Conservation (phyloP, 2,113 vertebrate genomes). For the Rhynchomys soricoides region DNA sequence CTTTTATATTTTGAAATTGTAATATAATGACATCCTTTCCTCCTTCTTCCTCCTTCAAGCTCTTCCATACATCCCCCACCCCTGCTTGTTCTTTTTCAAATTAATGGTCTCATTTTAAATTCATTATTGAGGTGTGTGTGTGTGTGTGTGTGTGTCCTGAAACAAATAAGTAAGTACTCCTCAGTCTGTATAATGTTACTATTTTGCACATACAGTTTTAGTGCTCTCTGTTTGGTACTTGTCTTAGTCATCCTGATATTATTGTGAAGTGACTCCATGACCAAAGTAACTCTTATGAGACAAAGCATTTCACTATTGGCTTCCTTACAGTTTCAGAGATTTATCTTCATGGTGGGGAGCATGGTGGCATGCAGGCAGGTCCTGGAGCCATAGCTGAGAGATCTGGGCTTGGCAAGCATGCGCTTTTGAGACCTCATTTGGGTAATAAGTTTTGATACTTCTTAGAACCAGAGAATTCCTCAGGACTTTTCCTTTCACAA, state of each 20-base stretch:
- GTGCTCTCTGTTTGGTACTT: not conserved
- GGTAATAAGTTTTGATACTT: not conserved
- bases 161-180: not conserved
- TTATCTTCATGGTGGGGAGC: not conserved
- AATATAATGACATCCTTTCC: not conserved
- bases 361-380: too few species aligned
- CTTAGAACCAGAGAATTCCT: not conserved
- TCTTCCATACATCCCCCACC: not conserved
- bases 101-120: not conserved
- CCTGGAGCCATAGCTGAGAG: not conserved
- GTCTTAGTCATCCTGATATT: not conserved
- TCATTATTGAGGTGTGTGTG: not conserved
- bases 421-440: not conserved
- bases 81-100: not conserved
- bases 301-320: too few species aligned
- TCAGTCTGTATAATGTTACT: not conserved
- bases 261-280: not conserved
- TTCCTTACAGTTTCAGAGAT: not conserved
- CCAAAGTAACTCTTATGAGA: not conserved
- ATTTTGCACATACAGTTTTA: not conserved
- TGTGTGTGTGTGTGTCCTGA: not conserved
- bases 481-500: not conserved
- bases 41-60: too few species aligned
- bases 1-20: not conserved
- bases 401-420: not conserved